phyloP scores from a whole-genome alignment of 2,888 invertebrate species.

The Zaprionus obscuricornis region DNA sequence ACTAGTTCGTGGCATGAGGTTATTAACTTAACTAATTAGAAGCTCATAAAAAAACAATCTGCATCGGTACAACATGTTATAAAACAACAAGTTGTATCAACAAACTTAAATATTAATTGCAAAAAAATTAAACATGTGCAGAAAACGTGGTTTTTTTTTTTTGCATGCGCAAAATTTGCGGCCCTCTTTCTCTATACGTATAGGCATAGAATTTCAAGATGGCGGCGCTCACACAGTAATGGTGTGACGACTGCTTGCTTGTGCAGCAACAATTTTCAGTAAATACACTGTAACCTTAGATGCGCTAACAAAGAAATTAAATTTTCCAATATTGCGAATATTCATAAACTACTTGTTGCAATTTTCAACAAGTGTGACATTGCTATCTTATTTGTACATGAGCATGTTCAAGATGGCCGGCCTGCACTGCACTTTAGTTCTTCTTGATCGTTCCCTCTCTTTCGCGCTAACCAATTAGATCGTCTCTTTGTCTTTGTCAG shows the following conservation, averaged over 20 bases:
- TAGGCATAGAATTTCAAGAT: constrained; percentile 68
- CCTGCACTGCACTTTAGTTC: constrained; percentile 37
- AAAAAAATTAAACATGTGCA: constrained; percentile 2
- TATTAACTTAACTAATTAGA: not conserved
- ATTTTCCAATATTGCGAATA: constrained; percentile 16
- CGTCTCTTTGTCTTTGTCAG: constrained; percentile 47
- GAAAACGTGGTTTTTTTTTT: constrained; percentile 49
- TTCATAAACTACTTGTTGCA: not conserved
- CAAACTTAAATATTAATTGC: not conserved
- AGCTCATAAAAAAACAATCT: not conserved
- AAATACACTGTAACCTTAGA: too few species aligned
- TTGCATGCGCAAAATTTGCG: constrained; percentile 46
- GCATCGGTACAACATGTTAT: not conserved
- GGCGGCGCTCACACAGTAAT: constrained; percentile 50
- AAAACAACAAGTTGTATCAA: constrained; percentile 2
- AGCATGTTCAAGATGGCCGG: constrained; percentile 47
- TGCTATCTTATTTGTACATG: constrained; percentile 13
- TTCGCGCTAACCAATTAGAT: constrained; percentile 47
- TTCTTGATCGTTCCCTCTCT: constrained; percentile 39
- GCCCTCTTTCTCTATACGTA: constrained; percentile 42
- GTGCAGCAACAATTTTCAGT: constrained; percentile 14
- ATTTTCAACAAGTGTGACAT: constrained; percentile 15
- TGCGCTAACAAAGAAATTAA: constrained; percentile 7
- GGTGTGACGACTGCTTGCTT: constrained; percentile 46
- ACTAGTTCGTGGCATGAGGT: constrained; percentile 19